phyloP scores from a whole-genome alignment of 2,113 vertebrate genomes.

The Microcebus tavaratra region DNA sequence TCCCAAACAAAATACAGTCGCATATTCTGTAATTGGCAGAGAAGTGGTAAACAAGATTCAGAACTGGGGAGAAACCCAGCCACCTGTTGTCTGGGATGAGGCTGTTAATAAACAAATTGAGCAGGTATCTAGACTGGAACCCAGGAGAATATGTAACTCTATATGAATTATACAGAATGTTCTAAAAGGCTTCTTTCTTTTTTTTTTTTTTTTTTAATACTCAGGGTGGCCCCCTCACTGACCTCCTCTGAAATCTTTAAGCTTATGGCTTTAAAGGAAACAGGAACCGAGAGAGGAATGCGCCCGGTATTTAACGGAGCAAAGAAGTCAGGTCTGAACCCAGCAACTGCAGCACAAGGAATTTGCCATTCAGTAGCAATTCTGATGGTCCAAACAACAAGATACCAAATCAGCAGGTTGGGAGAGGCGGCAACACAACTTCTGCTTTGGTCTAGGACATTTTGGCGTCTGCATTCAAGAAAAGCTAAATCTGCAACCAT shows the following conservation, averaged over 20 bases:
- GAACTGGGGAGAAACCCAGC: neutral
- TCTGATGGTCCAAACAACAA: neutral
- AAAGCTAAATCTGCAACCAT: neutral
- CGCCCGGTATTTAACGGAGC: fast-evolving
- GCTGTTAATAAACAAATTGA: neutral
- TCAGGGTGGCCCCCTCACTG: neutral
- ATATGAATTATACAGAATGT: neutral
- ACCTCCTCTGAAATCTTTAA: neutral
- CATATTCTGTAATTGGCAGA: neutral
- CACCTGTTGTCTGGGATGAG: neutral
- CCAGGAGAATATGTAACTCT: neutral
- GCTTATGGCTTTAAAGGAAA: neutral
- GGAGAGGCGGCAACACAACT: fast-evolving
- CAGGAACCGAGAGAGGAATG: neutral
- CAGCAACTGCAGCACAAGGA: neutral
- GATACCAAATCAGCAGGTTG: neutral
- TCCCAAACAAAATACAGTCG: neutral
- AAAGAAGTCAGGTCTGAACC: neutral
- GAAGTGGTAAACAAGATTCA: neutral
- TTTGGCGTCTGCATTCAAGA: neutral
- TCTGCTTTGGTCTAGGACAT: neutral
- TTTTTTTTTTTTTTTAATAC: neutral
- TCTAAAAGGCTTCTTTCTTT: neutral
- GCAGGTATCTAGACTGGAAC: neutral
- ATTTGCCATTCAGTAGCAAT: fast-evolving